A percentile compares a stretch with the other conserved stretches of the same genome.
These are phyloP conservation scores for Hippolais icterina DNA, from an alignment of 2,113 vertebrate genomes.

Conservation along the genomic window DNA sequence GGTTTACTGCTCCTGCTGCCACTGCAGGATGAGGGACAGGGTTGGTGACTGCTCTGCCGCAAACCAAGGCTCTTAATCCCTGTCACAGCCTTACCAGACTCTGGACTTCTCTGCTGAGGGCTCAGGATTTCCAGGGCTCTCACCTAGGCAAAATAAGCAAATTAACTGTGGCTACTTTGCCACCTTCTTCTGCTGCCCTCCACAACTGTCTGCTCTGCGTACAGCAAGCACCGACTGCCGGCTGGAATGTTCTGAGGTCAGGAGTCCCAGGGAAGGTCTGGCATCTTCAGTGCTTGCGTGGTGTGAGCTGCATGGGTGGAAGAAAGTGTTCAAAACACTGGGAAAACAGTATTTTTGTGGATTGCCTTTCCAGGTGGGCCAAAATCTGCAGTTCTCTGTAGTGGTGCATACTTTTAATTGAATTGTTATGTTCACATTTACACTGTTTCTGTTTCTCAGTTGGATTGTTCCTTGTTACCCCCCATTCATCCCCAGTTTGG, in stretches of 20 bases:
- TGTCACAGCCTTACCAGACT: not conserved
- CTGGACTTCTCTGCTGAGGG: not conserved
- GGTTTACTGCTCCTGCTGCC: not conserved
- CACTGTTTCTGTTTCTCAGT: too few relatives aligned
- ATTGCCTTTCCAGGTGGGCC: not conserved
- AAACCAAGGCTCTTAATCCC: not conserved
- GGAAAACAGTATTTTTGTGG: not conserved
- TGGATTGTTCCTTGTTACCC: too few relatives aligned
- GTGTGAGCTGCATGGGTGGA: not conserved
- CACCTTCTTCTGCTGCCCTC: not conserved
- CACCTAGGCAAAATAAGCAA: not conserved
- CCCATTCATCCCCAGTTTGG: too few relatives aligned
- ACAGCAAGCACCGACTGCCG: not conserved
- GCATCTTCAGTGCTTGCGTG: not conserved
- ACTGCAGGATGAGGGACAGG: not conserved
- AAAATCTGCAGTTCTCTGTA: too few relatives aligned
- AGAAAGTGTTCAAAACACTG: not conserved
- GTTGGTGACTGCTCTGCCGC: not conserved
- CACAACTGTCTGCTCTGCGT: not conserved
- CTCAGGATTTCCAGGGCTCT: not conserved
- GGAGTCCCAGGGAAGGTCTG: not conserved
- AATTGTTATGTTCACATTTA: too few relatives aligned
- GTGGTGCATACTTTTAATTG: too few relatives aligned
- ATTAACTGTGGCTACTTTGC: not conserved
- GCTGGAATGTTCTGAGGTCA: rapidly evolving